phyloP scores from a whole-genome alignment of 2,113 vertebrate species.

The Rostratula benghalensis region DNA sequence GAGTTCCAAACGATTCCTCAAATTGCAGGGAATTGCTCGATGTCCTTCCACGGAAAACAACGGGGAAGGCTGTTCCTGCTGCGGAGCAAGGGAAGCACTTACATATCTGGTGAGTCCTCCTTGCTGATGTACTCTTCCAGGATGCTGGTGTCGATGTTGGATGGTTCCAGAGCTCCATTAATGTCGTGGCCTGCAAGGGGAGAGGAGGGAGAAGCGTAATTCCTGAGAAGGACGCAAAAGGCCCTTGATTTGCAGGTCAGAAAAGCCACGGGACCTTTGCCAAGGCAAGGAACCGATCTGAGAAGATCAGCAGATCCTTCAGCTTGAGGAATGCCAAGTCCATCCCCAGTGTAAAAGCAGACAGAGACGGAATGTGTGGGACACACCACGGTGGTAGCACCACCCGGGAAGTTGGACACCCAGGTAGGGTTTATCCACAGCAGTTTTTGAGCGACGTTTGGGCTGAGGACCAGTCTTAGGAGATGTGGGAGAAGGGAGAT shows the following conservation, averaged over 20 bases:
- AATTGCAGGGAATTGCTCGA: not conserved
- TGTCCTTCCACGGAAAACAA: not conserved
- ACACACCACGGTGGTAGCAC: not conserved
- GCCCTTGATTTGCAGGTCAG: not conserved
- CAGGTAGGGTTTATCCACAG: not conserved
- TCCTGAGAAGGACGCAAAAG: not conserved
- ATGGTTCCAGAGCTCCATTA: slow-evolving; percentile 94
- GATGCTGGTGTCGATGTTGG: slow-evolving; percentile 98
- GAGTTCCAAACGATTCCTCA: not conserved
- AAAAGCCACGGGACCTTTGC: not conserved
- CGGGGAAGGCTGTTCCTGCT: rapidly evolving
- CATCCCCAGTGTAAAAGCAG: rapidly evolving
- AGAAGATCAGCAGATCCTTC: not conserved
- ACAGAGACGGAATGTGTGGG: rapidly evolving
- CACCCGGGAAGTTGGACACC: not conserved
- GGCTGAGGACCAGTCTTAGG: not conserved
- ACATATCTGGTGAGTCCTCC: slow-evolving; percentile 97
- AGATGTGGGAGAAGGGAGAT: not conserved
- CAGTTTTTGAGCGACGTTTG: not conserved
- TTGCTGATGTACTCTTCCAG: slow-evolving; percentile 99
- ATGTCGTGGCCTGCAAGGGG: slow-evolving; percentile 91
- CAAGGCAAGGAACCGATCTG: not conserved
- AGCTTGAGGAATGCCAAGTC: not conserved
- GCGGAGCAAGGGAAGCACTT: slow-evolving; percentile 61
- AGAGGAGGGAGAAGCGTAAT: not conserved